phyloP scores from a whole-genome alignment of 2,888 invertebrate species.

The Hipparchia sbordonii region DNA sequence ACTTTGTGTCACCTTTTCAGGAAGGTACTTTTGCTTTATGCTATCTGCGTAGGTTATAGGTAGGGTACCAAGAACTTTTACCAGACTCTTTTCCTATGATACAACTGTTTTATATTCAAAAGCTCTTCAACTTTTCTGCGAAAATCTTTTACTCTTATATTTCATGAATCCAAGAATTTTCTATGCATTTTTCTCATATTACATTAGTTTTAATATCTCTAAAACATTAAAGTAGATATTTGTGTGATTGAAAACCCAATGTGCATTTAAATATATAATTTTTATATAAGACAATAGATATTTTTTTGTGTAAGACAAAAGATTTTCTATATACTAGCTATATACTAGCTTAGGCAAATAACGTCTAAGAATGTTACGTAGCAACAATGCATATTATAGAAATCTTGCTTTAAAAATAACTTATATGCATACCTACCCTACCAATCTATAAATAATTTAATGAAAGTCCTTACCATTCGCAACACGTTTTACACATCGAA shows the following conservation, averaged over 20 bases:
- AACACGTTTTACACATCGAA: constrained; percentile 30
- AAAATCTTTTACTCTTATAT: too few species aligned
- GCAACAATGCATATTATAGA: constrained; percentile 24
- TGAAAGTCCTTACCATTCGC: constrained; percentile 30
- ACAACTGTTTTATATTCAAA: too few species aligned
- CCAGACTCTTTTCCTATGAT: too few species aligned
- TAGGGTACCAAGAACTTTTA: too few species aligned
- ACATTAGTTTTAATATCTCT: too few species aligned
- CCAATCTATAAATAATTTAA: constrained; percentile 33
- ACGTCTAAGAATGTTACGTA: constrained; percentile 29
- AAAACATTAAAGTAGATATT: too few species aligned
- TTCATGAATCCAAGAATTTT: too few species aligned
- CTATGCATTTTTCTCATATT: too few species aligned
- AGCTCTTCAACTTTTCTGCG: too few species aligned
- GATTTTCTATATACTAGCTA: neutral
- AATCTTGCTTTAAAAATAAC: constrained; percentile 29
- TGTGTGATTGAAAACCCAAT: neutral
- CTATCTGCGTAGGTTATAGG: too few species aligned
- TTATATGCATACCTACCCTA: constrained; percentile 30
- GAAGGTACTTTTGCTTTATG: too few species aligned
- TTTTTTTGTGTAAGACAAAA: constrained; percentile 7
- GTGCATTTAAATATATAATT: neutral
- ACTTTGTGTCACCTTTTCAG: too few species aligned
- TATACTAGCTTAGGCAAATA: constrained; percentile 18
- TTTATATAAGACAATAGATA: constrained; percentile 2